These are phyloP conservation scores for Pogonomyrmex californicus DNA, from an alignment of 1,140 invertebrate species.

Conservation along the genomic window DNA sequence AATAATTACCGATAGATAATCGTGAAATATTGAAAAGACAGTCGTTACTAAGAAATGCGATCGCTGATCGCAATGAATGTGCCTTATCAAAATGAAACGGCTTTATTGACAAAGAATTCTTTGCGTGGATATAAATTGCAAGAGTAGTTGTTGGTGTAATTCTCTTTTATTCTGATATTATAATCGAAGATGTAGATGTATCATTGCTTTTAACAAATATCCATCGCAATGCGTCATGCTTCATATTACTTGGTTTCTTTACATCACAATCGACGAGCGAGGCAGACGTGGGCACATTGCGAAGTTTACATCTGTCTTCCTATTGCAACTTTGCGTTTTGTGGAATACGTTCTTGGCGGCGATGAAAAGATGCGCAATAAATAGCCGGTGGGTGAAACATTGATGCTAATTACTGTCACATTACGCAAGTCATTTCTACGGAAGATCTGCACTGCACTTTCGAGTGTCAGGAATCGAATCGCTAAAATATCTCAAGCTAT, in stretches of 20 bases:
- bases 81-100: neutral
- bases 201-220: neutral
- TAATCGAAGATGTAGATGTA: constrained; percentile 5
- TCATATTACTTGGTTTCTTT: constrained; percentile 11
- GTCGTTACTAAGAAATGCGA: neutral
- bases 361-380: constrained; percentile 34
- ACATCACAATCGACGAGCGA: constrained; percentile 10
- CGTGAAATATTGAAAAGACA: neutral
- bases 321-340: constrained; percentile 6
- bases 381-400: constrained; percentile 30
- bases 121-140: neutral
- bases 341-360: constrained; percentile 37
- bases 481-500: constrained; percentile 28
- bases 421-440: constrained; percentile 34
- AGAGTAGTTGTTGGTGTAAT: neutral
- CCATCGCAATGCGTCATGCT: constrained; percentile 11
- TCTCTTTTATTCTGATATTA: neutral
- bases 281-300: constrained; percentile 1
- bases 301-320: constrained; percentile 21
- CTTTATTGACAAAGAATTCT: neutral
- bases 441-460: neutral
- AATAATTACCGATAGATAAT: neutral
- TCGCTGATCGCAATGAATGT: neutral
- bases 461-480: neutral
- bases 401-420: constrained; percentile 48